Evolutionary conservation across 2,113 vertebrate species (phyloP).

Genomic region (Tursiops truncatus): DNA sequence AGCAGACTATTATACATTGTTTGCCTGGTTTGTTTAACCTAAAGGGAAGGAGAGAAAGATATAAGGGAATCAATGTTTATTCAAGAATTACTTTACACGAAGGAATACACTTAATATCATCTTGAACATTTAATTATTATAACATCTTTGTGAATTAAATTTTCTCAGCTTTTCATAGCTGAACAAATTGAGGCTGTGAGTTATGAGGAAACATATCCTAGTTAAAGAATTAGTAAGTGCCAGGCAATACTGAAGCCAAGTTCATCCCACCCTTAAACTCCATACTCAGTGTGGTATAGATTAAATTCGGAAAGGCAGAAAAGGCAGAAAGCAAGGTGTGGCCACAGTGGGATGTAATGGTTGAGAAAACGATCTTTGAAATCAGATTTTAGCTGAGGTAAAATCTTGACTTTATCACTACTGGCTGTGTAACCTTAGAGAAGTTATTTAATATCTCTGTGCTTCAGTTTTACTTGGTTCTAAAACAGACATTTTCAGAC

Average conservation of each 20-base stretch:
- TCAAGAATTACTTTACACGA: neutral
- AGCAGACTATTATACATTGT: neutral
- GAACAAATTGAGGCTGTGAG: neutral
- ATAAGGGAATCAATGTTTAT: neutral
- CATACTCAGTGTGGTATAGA: neutral
- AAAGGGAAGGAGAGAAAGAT: neutral
- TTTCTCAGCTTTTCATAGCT: neutral
- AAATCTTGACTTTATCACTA: neutral
- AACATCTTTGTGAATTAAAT: neutral
- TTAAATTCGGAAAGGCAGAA: neutral
- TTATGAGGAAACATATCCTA: neutral
- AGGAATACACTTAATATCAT: neutral
- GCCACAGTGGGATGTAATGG: neutral
- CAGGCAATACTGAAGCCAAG: neutral
- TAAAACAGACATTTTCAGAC: neutral
- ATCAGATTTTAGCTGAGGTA: neutral
- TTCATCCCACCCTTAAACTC: neutral
- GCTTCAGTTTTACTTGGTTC: neutral
- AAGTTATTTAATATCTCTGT: neutral
- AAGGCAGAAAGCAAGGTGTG: neutral
- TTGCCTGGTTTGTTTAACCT: neutral
- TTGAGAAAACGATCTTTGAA: neutral
- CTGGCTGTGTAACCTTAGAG: neutral
- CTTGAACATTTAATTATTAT: neutral
- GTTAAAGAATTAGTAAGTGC: neutral